Conservation (phyloP, 2,888 invertebrate genomes). For the Podotricha telesiphe region DNA sequence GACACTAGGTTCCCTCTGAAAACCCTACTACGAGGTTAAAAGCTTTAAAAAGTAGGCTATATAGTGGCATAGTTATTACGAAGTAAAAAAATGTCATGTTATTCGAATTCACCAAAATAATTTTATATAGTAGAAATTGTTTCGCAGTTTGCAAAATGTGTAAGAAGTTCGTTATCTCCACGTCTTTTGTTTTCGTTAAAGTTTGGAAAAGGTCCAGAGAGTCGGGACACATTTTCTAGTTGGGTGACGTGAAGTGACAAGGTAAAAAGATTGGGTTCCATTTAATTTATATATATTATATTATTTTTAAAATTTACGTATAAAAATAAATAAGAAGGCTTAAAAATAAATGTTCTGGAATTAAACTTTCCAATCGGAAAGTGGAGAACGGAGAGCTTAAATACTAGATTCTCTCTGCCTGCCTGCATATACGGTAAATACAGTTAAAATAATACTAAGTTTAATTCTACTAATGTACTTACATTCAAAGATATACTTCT, state of each 20-base stretch:
- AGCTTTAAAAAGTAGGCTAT: no score
- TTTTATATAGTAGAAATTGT: conserved; percentile 26
- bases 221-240: conserved; percentile 36
- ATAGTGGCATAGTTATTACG: no score
- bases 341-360: no score
- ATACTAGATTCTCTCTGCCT: no score
- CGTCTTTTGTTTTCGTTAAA: conserved; percentile 45
- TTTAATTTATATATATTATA: conserved; percentile 28
- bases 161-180: conserved; percentile 44
- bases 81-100: neutral
- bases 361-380: no score
- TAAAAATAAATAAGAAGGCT: no score
- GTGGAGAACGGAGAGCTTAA: no score
- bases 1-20: no score
- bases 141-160: conserved; percentile 34
- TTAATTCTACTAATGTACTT: neutral
- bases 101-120: conserved; percentile 11
- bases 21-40: no score
- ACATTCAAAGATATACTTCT: neutral
- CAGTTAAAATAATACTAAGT: neutral
- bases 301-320: neutral
- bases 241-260: conserved; percentile 38
- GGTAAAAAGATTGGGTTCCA: conserved; percentile 30
- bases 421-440: no score
- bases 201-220: conserved; percentile 45